Evolutionary conservation across 2,113 vertebrate species (phyloP).

Genomic region (Tragelaphus strepsiceros): DNA sequence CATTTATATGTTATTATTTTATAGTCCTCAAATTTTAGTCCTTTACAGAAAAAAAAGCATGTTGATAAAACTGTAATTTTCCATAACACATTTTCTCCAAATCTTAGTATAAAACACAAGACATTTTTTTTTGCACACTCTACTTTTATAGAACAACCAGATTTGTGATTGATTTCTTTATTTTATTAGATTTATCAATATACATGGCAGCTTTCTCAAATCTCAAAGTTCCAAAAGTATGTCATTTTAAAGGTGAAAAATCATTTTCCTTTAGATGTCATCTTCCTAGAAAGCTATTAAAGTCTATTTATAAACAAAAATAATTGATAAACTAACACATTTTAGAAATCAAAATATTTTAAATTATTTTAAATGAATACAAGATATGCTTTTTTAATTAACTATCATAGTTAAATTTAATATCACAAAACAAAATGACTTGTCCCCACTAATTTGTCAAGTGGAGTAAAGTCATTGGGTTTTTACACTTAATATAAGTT

Average conservation of each 20-base stretch:
- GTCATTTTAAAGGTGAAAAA: slow-evolving; percentile 71
- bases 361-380: slow-evolving; percentile 74
- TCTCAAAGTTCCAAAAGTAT: slow-evolving; percentile 71
- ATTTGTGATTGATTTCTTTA: slow-evolving; percentile 70
- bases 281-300: slow-evolving; percentile 69
- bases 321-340: slow-evolving; percentile 69
- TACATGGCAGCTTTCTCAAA: slow-evolving; percentile 72
- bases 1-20: slow-evolving; percentile 57
- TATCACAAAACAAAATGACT: slow-evolving; percentile 71
- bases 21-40: slow-evolving; percentile 55
- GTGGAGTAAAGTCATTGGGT: slow-evolving; percentile 66
- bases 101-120: slow-evolving; percentile 65
- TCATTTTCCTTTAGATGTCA: slow-evolving; percentile 64
- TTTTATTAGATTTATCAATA: slow-evolving; percentile 75
- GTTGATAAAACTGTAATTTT: slow-evolving; percentile 63
- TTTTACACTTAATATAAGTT: slow-evolving; percentile 76
- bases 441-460: slow-evolving; percentile 55
- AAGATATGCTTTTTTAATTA: slow-evolving; percentile 71
- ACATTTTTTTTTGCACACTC: slow-evolving; percentile 59
- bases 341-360: slow-evolving; percentile 73
- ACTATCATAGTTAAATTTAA: slow-evolving; percentile 74
- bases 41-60: slow-evolving; percentile 58
- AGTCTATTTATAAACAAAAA: slow-evolving; percentile 76
- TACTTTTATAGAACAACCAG: slow-evolving; percentile 74
- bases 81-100: slow-evolving; percentile 61